phyloP scores from a whole-genome alignment of 2,113 vertebrate genomes.

The Hemibagrus wyckioides region DNA sequence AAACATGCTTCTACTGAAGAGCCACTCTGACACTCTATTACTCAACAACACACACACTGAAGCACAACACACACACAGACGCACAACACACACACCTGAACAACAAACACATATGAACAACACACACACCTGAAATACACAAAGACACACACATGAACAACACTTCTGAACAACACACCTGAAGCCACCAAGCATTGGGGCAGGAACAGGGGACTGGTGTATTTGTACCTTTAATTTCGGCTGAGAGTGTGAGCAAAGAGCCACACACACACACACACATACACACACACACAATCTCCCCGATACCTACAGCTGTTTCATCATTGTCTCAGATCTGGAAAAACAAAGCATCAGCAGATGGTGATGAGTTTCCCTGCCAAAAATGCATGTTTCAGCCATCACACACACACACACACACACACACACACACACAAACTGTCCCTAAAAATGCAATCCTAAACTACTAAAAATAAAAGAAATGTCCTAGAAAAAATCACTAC shows the following conservation, averaged over 20 bases:
- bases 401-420: slow-evolving; percentile 37
- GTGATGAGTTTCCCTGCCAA: slow-evolving; percentile 49
- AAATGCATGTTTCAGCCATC: slow-evolving; percentile 39
- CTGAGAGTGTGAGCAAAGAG: background rate
- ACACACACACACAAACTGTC: slow-evolving; percentile 1
- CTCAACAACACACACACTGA: background rate
- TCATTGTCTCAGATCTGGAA: slow-evolving; percentile 54
- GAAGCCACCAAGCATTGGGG: background rate
- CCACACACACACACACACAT: slow-evolving; percentile 4
- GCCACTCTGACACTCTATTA: background rate
- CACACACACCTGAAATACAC: background rate
- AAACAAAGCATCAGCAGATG: slow-evolving; percentile 58
- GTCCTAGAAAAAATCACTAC: no score
- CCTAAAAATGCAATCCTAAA: background rate
- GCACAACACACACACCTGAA: background rate
- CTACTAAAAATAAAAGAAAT: background rate
- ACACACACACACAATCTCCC: slow-evolving; percentile 20
- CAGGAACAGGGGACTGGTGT: background rate
- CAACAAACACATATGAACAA: background rate
- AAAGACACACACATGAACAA: no score
- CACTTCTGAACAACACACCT: no score
- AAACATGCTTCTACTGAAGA: background rate
- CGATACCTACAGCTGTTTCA: slow-evolving; percentile 48
- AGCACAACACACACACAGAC: background rate
- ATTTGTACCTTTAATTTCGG: slow-evolving; percentile 39